These are phyloP conservation scores for Phylloscopus trochilus DNA, from an alignment of 2,113 vertebrate genomes.

Conservation along the genomic window DNA sequence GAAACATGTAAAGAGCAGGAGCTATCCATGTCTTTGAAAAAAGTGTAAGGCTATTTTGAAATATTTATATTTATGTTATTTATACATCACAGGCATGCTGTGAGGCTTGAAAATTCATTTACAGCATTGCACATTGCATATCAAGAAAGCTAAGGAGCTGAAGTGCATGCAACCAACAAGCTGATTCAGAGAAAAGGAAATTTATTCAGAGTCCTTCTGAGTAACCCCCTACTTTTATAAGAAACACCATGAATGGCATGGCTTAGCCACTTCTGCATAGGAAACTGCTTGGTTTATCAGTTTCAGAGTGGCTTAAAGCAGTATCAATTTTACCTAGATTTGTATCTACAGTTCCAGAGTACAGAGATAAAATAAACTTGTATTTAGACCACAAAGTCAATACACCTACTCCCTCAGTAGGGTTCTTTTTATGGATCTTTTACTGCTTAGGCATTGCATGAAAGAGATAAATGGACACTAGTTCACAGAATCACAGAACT, in stretches of 20 bases:
- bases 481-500: neutral
- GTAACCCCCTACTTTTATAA: neutral
- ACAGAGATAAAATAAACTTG: neutral
- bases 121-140: neutral
- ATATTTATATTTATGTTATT: neutral
- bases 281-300: neutral
- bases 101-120: neutral
- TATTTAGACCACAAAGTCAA: neutral
- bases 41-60: neutral
- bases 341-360: neutral
- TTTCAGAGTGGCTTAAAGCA: neutral
- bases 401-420: neutral
- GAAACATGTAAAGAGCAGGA: neutral
- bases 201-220: neutral
- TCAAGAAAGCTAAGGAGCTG: neutral
- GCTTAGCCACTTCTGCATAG: neutral
- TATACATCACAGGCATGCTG: neutral
- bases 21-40: neutral
- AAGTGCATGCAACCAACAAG: neutral
- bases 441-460: neutral
- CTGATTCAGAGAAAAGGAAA: neutral
- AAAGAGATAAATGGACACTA: neutral
- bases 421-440: neutral
- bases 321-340: neutral
- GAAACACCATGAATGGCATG: neutral